Conservation (phyloP, 1,140 invertebrate genomes). For the Bradynema listronoti region DNA sequence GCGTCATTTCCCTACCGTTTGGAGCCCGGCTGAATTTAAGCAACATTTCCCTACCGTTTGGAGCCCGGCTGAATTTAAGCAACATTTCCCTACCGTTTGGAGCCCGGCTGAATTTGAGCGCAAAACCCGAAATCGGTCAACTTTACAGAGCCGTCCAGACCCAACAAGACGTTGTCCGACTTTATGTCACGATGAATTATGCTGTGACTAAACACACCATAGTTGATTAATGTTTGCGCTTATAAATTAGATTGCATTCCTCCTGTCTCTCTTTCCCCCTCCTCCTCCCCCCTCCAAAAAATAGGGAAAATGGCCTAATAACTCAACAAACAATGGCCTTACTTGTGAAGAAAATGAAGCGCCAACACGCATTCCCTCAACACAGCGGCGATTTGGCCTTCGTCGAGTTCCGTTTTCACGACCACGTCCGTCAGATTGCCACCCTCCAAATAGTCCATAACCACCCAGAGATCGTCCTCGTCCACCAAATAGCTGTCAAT, state of each 20-base stretch:
- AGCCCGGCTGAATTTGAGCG: constrained; percentile 56
- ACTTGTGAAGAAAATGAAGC: constrained; percentile 53
- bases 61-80: constrained; percentile 40
- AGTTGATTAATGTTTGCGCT: not conserved
- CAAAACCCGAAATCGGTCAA: constrained; percentile 48
- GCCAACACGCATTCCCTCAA: constrained; percentile 52
- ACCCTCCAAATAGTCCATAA: constrained; percentile 64
- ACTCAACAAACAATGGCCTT: no score
- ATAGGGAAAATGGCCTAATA: constrained; percentile 22
- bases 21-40: not conserved
- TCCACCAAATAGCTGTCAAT: constrained; percentile 55
- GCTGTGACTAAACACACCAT: constrained; percentile 38
- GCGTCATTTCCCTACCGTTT: constrained; percentile 17
- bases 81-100: constrained; percentile 38
- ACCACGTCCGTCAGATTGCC: constrained; percentile 64
- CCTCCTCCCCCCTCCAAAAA: not conserved
- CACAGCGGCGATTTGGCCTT: constrained; percentile 59
- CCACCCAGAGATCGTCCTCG: constrained; percentile 62
- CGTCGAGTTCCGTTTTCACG: constrained; percentile 63
- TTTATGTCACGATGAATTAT: constrained; percentile 58
- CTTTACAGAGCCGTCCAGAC: constrained; percentile 54
- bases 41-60: constrained; percentile 16
- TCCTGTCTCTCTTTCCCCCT: no score
- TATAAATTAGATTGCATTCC: no score
- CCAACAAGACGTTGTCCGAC: constrained; percentile 46